Evolutionary conservation across 1,140 invertebrate genomes (phyloP), one percentile per base, ranked within the genome.

Genomic region (Sarcophaga bullata): DNA sequence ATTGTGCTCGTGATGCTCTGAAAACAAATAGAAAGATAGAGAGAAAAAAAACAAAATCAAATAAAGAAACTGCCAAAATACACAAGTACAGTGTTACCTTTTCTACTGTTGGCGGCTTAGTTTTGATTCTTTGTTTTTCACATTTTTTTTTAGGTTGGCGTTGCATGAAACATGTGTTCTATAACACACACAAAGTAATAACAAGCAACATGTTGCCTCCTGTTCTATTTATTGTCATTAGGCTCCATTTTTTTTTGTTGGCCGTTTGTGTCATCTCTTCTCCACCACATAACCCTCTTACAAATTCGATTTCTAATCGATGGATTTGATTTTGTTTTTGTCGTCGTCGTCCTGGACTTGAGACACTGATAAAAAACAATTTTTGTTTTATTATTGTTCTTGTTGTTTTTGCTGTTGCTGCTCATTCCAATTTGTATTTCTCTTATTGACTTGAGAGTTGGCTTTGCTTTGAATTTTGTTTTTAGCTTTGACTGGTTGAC

Each of bases 301-400:
- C 75, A 78, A 78, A 78, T 73, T 73, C 80, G 76, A 52, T 82
- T 83, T 83, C 85, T 86, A 87, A 86, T 87, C 87, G 85, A 87
- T 87, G 75, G 50, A 78, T 52, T 78, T 68, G n/a, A 68, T 68
- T 68, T 68, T 68, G 62, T 25, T 68, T 68, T 25, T 68, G 25
- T 37, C 25, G 25, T 37, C 25, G 25, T 37, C 25, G 25, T 37
- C 25, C 6, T 68, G 6, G 17, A 10, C 3, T n/a, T 58, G n/a
- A 58, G n/a, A 58, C 3, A 8, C 87, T 89, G 88, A 89, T 89
- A 89, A 37, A 37, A 37, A 86, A 83, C 84, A 89, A 2, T 37
- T 37, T 37, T 37, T 37, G 25, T 37, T n/a, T n/a, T n/a, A n/a
- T n/a, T n/a, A n/a, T n/a, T n/a, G n/a, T n/a, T n/a, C n/a, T n/a